Base-by-base conservation (phyloP, 2,888 invertebrate genomes). In the Sarcophaga rosellei region DNA sequence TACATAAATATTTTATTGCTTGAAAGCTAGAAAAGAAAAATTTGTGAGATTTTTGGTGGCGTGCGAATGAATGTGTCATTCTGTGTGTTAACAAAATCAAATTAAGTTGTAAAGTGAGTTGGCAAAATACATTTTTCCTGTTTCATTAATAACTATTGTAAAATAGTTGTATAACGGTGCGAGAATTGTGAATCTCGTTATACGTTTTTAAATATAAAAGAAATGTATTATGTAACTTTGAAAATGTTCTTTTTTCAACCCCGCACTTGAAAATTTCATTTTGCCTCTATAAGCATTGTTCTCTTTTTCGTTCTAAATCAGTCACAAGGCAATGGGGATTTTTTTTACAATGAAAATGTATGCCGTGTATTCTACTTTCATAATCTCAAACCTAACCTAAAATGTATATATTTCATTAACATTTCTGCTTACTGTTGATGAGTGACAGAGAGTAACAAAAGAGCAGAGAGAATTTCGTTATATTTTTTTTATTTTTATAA, bases 371-470 rank as follows among this genome's bases (percentile, higher is more conserved):
- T 86, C 65, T 78, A 83, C 85, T 85, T 85, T 88, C 81, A 85
- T 86, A 88, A 86, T 87, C 63, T 79, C 23, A 59, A 63, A 82
- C 85, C 81, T 88, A 88, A 88, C 88, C 88, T 88, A 81, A 88
- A 88, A 66, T 66, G 15, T 68, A 68, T 76, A 63, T 78, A 79
- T 82, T 82, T 81, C 80, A 80, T 83, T 80, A 76, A 69, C 81
- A 82, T 70, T 76, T 53, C 63, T 62, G 59, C 35, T 35, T 81
- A 17, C 62, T 59, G 8, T 20, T n/a, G 21, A 11, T 8, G 15
- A 53, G n/a, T 47, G 12, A 45, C 63, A 21, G 75, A 70, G 69
- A 47, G 25, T 35, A 35, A n/a, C n/a, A n/a, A 8, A 21, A 11
- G 21, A 3, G 4, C 17, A 15, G 10, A 63, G 35, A 62, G 59